Percentiles rank a stretch among this genome's conserved stretches.
phyloP scores from a whole-genome alignment of 2,113 vertebrate species.

The Crocuta crocuta region DNA sequence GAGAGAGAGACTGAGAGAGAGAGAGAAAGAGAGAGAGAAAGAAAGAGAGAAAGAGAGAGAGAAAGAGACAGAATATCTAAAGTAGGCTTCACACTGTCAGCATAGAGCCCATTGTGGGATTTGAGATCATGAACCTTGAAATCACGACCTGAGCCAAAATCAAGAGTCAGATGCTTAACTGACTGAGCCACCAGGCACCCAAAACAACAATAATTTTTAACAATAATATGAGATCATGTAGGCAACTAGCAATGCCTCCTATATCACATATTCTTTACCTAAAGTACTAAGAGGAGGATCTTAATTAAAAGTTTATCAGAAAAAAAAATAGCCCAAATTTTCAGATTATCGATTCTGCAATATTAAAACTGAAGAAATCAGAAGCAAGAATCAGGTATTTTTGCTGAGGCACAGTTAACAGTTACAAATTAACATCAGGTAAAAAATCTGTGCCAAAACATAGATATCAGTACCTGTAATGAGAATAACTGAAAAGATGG shows the following conservation, averaged over 20 bases:
- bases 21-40: too few relatives aligned
- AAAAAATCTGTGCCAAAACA: background rate
- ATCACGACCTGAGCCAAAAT: too few relatives aligned
- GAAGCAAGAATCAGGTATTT: background rate
- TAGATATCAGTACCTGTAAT: background rate
- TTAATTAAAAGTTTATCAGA: background rate
- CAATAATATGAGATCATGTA: background rate
- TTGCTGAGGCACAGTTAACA: background rate
- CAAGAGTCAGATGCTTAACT: too few relatives aligned
- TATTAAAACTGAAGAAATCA: conserved; percentile 6
- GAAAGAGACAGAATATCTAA: too few relatives aligned
- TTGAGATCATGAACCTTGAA: too few relatives aligned
- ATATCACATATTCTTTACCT: background rate
- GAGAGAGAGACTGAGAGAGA: too few relatives aligned
- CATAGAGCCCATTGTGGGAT: too few relatives aligned
- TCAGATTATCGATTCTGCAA: background rate
- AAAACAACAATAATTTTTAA: background rate
- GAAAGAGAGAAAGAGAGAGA: too few relatives aligned
- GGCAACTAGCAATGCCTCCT: background rate
- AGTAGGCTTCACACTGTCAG: too few relatives aligned
- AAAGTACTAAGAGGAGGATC: background rate
- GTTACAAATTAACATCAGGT: background rate
- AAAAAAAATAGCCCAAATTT: background rate
- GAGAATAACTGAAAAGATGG: background rate
- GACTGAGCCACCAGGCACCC: too few relatives aligned